Evolutionary conservation across 2,888 invertebrate species (phyloP), one percentile per base, ranked within the genome.

Genomic region (Drosophila pseudotalamancana): DNA sequence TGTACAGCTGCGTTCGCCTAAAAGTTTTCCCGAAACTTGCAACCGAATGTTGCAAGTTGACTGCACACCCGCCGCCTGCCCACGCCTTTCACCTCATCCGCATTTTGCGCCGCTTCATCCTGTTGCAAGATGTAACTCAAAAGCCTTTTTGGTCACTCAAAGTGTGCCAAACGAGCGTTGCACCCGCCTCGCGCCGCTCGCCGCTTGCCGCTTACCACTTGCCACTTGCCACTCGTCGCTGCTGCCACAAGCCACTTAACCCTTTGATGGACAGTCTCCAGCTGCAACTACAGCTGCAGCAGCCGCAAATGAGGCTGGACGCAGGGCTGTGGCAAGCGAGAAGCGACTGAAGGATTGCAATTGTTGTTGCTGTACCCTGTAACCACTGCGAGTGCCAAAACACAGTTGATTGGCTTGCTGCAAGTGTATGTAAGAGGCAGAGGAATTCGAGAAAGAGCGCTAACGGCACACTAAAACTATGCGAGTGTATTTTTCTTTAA

Each of bases 221-320:
- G 42, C 12, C 19, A 25, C 42, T 59, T 34, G 69, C 16, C 39
- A 37, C 68, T 55, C 55, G 61, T 51, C 21, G 53, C 50, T 53
- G 48, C 56, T 70, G 71, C 74, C 82, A 62, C 78, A 81, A 77
- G 78, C 74, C 76, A 78, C 83, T 78, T 78, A 78, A 78, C 77
- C 79, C 83, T 78, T 78, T 78, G 83, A 82, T 75, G 79, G 79
- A 75, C 77, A 78, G 63, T 62, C 56, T 53, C 57, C 42, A 54
- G 14, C 32, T 14, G 32, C 32, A 23, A 50, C 54, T 27, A 12
- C 55, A 29, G 16, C 54, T 35, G 34, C 60, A 49, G 46, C 50
- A 57, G 68, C 77, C 82, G 45, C 77, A 81, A 81, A 78, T 74
- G 76, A 61, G 75, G 67, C 56, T 67, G 67, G 49, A 59, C 55